Evolutionary conservation across 2,113 vertebrate species (phyloP), one percentile per base, ranked within the genome.

Genomic region (Mirounga angustirostris): DNA sequence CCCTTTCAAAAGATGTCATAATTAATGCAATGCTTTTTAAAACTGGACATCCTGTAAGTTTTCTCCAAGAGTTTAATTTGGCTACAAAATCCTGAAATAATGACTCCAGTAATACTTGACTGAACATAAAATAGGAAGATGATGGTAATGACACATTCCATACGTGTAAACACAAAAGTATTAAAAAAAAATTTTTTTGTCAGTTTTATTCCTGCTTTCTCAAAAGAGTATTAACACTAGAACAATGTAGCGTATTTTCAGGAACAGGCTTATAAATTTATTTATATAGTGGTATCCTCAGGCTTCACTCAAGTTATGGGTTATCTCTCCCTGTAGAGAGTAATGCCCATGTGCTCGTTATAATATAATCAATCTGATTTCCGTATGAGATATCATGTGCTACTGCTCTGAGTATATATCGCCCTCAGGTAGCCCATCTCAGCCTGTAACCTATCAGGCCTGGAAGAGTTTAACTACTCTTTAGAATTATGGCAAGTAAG

Each of bases 1-100:
- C 30, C 56, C 61, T 43, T 86, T 30, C 50, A 89, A 98, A 94
- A 63, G 71, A 50, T 50, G 59, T 90, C 79, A 52, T 83, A 78
- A 65, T 86, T 8, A 5, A 19, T 0, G 4, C 12, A 84, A n/a
- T 63, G 24, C 1, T 93, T 19, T 84, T 88, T 74, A 73, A 96
- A 97, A 82, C 4, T 21, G 43, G 30, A 69, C 30, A 94, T 76
- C 54, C 79, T 3, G 15, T 21, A 67, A 13, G 36, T 90, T 87
- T 96, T 82, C 58, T 92, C 15, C 1, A 3, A 50, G 43, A 85
- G 63, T 81, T 97, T 71, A 96, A 26, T 90, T 84, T 95, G 52
- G 50, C 50, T 65, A 83, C 61, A 79, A 91, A 98, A 52, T 33
- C 24, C 7, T 63, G 46, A 80, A 63, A 89, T 91, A 81, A 94